phyloP scores from a whole-genome alignment of 2,888 invertebrate species.

The Eristalis arbustorum region DNA sequence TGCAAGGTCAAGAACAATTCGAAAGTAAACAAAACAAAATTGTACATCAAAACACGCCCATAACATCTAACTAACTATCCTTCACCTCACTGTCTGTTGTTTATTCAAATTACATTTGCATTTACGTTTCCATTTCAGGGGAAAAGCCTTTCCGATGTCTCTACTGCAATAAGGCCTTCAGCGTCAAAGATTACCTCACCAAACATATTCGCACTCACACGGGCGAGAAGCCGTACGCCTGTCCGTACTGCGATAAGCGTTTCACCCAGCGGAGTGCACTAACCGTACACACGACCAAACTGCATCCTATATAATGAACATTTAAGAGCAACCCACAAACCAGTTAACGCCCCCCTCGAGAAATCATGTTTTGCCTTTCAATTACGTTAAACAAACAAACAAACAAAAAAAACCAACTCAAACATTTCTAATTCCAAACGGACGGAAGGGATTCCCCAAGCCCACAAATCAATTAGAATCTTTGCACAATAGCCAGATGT shows the following conservation, averaged over 20 bases:
- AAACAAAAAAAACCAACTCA: too few relatives aligned
- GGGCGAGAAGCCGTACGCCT: conserved; percentile 79
- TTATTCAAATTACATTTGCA: not conserved
- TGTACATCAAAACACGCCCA: not conserved
- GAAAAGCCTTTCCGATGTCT: conserved; percentile 79
- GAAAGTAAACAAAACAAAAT: not conserved
- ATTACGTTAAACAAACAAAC: conserved; percentile 56
- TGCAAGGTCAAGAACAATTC: not conserved
- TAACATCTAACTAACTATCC: not conserved
- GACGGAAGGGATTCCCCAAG: conserved; percentile 3
- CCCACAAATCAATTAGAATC: conserved; percentile 28
- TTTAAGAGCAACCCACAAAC: conserved; percentile 19
- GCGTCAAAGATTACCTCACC: conserved; percentile 79
- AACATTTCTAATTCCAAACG: conserved; percentile 35
- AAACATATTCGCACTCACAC: conserved; percentile 80
- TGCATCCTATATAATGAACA: conserved; percentile 75
- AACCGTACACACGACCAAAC: conserved; percentile 79
- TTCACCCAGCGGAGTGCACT: conserved; percentile 79
- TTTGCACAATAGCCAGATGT: conserved; percentile 36
- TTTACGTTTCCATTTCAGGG: conserved; percentile 73
- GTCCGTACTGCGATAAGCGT: conserved; percentile 79
- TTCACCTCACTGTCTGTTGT: not conserved
- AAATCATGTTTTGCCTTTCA: conserved; percentile 48
- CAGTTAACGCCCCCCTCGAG: conserved; percentile 32
- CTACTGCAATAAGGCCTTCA: conserved; percentile 79